Evolutionary conservation across 2,888 invertebrate species (phyloP), one percentile per base, ranked within the genome.

Genomic region (Chrysotoxum bicinctum): DNA sequence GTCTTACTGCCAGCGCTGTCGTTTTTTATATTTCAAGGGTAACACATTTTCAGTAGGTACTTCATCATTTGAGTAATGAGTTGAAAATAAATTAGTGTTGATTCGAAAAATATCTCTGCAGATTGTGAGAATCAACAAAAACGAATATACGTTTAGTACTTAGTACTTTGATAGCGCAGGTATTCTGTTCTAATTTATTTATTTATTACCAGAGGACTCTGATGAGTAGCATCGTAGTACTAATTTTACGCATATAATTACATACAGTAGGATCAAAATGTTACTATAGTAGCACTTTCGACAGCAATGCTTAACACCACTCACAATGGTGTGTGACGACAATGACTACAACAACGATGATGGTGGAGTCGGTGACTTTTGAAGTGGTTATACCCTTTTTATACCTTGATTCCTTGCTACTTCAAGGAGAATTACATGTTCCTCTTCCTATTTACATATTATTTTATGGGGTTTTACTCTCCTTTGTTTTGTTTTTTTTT

Each of bases 301-400:
- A 14, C 50, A 50, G 14, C 50, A 26, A n/a, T 14, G 50, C 23
- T 50, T 50, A 23, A 1, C 8, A 50, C 50, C 60, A 60, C 78
- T 68, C 78, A 74, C 54, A 54, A 48, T 37, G 50, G 32, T 52
- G n/a, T n/a, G n/a, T n/a, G 62, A 43, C 74, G 52, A 43, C 54
- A 43, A 74, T 37, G 21, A 43, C 70, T 40, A 70, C 43, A 21
- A 54, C 32, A 40, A 70, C 56, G 14, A 70, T 12, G 40, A 52
- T 54, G 79, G 60, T 70, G 60, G 75, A 84, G 84, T 84, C 84
- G 84, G 84, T 84, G 84, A 84, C 84, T 84, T 84, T 80, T 80
- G 80, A 84, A 84, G 84, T 84, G 80, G 84, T 84, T 84, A 84
- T 84, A 84, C 84, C 84, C 80, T 84, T 84, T 82, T 84, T 79